Percentiles rank a stretch among this genome's conserved stretches.
Evolutionary conservation across 2,113 vertebrate species (phyloP).

Genomic region (Apeltes quadracus): DNA sequence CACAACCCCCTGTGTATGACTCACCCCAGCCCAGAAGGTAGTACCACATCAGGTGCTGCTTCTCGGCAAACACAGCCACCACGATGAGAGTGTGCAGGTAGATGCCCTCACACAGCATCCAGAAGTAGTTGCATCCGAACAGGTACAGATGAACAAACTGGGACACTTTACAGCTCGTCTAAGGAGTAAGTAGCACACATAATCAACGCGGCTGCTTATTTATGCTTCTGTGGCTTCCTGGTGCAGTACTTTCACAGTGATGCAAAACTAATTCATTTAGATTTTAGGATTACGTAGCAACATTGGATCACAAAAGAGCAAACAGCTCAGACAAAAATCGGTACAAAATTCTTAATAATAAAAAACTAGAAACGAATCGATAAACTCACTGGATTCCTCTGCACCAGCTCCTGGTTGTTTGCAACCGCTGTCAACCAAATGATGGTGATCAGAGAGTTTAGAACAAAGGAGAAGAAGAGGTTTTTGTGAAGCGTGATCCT

Average conservation of each 20-base stretch:
- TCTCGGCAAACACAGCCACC: conserved; percentile 97
- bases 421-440: conserved; percentile 90
- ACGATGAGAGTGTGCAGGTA: conserved; percentile 98
- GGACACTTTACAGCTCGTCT: conserved; percentile 94
- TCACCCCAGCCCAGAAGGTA: conserved; percentile 98
- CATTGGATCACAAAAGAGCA: not conserved
- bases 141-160: conserved; percentile 94
- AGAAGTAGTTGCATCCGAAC: conserved; percentile 98
- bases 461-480: conserved; percentile 96
- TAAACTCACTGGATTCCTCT: conserved; percentile 87
- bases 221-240: not conserved
- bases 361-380: not conserved
- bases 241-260: not conserved
- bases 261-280: not conserved
- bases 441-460: conserved; percentile 94
- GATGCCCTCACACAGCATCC: conserved; percentile 99
- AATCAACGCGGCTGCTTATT: not conserved
- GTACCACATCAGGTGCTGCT: conserved; percentile 97
- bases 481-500: conserved; percentile 99
- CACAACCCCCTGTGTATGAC: not conserved
- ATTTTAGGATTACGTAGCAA: not conserved
- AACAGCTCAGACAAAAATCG: not conserved
- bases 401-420: conserved; percentile 91
- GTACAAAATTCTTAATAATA: not conserved
- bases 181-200: conserved; percentile 19